Percentiles rank a stretch among this genome's conserved stretches.
Conservation (phyloP, 2,113 vertebrate genomes). For the Zosterops japonicus region DNA sequence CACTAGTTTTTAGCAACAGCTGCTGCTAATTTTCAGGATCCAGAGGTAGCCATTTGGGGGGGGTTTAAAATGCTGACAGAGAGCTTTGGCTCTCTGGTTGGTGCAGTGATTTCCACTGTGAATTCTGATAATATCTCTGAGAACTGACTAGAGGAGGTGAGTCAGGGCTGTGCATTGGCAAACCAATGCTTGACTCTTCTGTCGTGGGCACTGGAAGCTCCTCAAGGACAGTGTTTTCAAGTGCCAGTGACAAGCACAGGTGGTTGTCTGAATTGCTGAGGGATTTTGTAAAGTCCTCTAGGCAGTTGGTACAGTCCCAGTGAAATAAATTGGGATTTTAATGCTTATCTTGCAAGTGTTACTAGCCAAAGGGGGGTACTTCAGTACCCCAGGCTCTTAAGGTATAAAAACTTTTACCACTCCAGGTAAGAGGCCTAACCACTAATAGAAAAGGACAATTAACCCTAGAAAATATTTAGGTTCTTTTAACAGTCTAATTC, state of each 20-base stretch:
- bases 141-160: background rate
- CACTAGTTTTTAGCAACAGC: constrained; percentile 55
- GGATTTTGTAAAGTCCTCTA: background rate
- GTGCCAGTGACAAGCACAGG: background rate
- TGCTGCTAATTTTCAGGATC: constrained; percentile 68
- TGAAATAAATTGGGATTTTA: background rate
- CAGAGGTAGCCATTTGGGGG: constrained; percentile 2
- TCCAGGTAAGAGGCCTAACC: background rate
- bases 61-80: background rate
- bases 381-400: background rate
- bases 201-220: background rate
- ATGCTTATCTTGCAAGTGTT: background rate
- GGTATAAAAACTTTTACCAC: background rate
- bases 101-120: background rate
- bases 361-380: background rate
- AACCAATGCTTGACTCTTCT: background rate
- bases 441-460: background rate
- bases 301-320: background rate
- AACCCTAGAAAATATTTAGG: background rate
- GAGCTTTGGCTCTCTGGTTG: constrained; percentile 6
- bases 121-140: background rate
- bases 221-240: background rate
- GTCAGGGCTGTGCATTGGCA: background rate
- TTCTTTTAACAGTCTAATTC: background rate
- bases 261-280: background rate